phyloP scores from a whole-genome alignment of 2,888 invertebrate genomes.

The Metalampra italica region DNA sequence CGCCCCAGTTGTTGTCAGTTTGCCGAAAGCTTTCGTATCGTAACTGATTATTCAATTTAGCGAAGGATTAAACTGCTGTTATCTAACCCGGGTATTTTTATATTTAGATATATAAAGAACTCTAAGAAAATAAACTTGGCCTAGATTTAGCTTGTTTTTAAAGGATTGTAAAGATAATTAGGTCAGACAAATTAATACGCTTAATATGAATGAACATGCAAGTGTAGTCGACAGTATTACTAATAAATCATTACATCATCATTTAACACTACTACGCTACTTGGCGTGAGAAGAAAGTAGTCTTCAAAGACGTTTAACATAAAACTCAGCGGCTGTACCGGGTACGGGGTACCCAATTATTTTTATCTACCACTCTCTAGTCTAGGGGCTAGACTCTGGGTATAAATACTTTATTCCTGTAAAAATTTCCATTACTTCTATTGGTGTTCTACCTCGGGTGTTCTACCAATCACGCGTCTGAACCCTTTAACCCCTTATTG shows the following conservation, averaged over 20 bases:
- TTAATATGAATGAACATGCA: no score
- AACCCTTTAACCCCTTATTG: conserved; percentile 18
- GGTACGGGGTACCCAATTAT: no score
- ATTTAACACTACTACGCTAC: no score
- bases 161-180: neutral
- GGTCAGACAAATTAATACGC: no score
- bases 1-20: conserved; percentile 42
- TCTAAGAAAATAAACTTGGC: conserved; percentile 9
- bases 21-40: conserved; percentile 38
- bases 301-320: no score
- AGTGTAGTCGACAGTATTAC: no score
- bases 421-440: neutral
- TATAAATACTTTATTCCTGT: no score
- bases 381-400: no score
- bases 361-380: no score
- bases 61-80: conserved; percentile 43
- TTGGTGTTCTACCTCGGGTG: neutral
- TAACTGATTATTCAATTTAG: conserved; percentile 53
- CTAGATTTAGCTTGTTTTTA: conserved; percentile 1
- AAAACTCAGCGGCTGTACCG: no score
- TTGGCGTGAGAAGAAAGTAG: no score
- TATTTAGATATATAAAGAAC: neutral
- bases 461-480: neutral
- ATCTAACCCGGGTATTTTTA: conserved; percentile 25
- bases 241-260: no score